Evolutionary conservation across 2,888 invertebrate genomes (phyloP).

Genomic region (Heliothis peltigera): DNA sequence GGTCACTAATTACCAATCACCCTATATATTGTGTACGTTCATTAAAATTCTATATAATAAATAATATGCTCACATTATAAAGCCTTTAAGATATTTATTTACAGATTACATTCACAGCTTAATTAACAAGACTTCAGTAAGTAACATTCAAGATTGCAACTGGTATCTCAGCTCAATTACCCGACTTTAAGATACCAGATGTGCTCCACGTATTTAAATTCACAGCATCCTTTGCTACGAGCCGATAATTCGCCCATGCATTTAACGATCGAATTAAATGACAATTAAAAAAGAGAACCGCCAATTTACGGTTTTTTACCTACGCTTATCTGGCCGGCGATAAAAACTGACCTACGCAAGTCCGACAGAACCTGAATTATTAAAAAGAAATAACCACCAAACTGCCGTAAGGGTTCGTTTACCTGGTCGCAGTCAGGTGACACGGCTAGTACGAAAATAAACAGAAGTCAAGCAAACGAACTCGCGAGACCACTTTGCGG

Average conservation of each 20-base stretch:
- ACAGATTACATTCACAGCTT: background rate
- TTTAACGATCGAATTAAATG: slow-evolving; percentile 1
- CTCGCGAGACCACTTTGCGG: slow-evolving; percentile 76
- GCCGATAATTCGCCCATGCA: background rate
- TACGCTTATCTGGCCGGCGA: background rate
- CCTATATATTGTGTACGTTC: too few species aligned
- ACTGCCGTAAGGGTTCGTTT: slow-evolving; percentile 43
- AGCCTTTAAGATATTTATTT: background rate
- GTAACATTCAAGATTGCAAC: background rate
- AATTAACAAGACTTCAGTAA: background rate
- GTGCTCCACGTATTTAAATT: background rate
- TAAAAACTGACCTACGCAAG: slow-evolving; percentile 25
- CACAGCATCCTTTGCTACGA: background rate
- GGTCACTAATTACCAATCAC: too few species aligned
- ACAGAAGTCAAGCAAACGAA: slow-evolving; percentile 72
- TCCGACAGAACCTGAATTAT: slow-evolving; percentile 18
- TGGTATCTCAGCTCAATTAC: background rate
- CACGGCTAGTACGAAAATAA: slow-evolving; percentile 53
- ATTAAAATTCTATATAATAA: too few species aligned
- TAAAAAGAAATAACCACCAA: slow-evolving; percentile 33
- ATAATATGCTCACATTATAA: background rate
- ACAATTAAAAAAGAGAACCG: background rate
- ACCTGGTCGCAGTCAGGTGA: slow-evolving; percentile 55
- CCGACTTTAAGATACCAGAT: background rate
- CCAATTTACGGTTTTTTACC: background rate